A percentile compares a stretch with the other conserved stretches of the same genome.
phyloP scores from a whole-genome alignment of 1,140 invertebrate species.

The Drosophila lowei region DNA sequence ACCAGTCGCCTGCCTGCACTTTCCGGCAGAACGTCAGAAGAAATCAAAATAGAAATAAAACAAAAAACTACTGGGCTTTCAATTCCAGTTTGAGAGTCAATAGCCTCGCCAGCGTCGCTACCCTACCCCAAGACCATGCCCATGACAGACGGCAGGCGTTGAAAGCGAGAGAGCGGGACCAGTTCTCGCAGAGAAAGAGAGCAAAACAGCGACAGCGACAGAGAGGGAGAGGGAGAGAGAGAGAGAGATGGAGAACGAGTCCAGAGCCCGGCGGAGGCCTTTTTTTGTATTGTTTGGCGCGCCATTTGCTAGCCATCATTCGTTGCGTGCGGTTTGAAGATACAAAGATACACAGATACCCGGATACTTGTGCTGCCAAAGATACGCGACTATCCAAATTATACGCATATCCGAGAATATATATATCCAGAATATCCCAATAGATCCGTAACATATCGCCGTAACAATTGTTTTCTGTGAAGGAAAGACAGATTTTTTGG shows the following conservation, averaged over 20 bases:
- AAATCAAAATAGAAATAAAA: conserved; percentile 31
- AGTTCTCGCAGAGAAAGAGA: conserved; percentile 38
- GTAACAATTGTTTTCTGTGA: conserved; percentile 3
- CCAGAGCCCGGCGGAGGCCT: conserved; percentile 70
- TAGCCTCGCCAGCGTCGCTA: conserved; percentile 43
- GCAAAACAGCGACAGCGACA: conserved; percentile 12
- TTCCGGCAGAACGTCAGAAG: conserved; percentile 39
- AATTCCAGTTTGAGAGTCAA: conserved; percentile 78
- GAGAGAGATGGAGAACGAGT: conserved; percentile 29
- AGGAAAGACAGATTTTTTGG: not conserved
- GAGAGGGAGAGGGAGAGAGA: conserved; percentile 17
- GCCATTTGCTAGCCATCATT: conserved; percentile 72
- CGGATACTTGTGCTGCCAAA: conserved; percentile 7
- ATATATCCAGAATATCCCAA: not conserved
- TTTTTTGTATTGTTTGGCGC: conserved; percentile 64
- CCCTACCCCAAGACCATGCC: conserved; percentile 23
- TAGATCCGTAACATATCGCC: conserved; percentile 14
- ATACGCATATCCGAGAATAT: conserved; percentile 11
- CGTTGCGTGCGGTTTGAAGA: conserved; percentile 67
- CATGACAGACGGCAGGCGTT: conserved; percentile 15
- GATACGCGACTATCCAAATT: conserved; percentile 31
- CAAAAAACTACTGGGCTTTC: conserved; percentile 41
- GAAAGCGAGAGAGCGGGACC: conserved; percentile 36
- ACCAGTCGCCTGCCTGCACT: conserved; percentile 35
- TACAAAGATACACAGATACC: conserved; percentile 29